These are phyloP conservation scores for Xerus inauris DNA, from an alignment of 2,113 vertebrate genomes.

Conservation along the genomic window DNA sequence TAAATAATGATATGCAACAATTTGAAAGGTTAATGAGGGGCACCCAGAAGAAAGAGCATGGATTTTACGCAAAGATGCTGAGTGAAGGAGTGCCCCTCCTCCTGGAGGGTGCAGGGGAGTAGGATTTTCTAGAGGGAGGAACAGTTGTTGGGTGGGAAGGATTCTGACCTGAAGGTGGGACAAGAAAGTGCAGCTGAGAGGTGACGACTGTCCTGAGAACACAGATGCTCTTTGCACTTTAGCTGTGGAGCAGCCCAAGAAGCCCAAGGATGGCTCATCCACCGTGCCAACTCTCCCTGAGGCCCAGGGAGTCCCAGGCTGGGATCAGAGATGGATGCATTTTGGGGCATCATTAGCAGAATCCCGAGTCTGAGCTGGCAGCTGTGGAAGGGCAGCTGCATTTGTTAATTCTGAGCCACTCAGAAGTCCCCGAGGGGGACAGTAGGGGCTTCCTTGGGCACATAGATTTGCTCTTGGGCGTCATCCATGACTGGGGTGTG, in stretches of 20 bases:
- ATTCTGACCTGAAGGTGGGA: too few species aligned
- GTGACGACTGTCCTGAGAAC: neutral
- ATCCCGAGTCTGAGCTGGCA: neutral
- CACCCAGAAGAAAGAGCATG: neutral
- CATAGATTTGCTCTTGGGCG: neutral
- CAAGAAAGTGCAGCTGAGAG: neutral
- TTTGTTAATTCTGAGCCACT: neutral
- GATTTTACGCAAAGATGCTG: neutral
- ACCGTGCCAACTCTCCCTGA: neutral
- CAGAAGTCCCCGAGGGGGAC: neutral
- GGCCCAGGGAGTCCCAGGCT: neutral
- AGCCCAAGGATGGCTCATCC: neutral
- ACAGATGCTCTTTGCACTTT: neutral
- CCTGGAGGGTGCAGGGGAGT: too few species aligned
- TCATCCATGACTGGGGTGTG: neutral
- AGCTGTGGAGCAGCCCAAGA: neutral
- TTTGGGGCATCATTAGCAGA: neutral
- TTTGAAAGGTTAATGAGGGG: neutral
- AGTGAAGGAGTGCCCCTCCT: too few species aligned
- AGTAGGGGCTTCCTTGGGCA: neutral
- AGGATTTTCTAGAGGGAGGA: neutral
- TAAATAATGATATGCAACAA: neutral
- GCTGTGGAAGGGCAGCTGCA: too few species aligned
- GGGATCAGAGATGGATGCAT: neutral
- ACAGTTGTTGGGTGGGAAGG: neutral